Conservation (phyloP, 1,140 invertebrate species). For the Amphibalanus amphitrite region DNA sequence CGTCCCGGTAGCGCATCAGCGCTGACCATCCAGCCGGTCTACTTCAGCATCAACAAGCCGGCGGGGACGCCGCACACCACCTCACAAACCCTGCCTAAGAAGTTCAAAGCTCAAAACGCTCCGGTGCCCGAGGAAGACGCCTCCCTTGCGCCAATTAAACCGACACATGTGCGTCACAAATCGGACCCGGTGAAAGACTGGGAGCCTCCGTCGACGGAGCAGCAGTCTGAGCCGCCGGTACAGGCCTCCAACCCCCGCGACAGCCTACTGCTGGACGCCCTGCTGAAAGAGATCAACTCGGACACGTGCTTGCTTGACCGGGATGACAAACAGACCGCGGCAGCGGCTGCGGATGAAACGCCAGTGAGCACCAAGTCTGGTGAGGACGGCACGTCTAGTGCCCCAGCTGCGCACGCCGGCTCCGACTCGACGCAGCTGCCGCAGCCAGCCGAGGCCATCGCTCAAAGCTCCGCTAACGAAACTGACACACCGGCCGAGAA, state of each 20-base stretch:
- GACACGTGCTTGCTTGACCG: neutral
- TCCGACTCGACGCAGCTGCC: neutral
- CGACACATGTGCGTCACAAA: neutral
- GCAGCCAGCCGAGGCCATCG: neutral
- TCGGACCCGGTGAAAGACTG: neutral
- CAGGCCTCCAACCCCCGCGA: neutral
- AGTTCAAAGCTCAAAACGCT: neutral
- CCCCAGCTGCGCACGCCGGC: too few relatives aligned
- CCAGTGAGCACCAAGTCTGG: too few relatives aligned
- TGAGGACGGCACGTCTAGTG: too few relatives aligned
- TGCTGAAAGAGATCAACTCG: neutral
- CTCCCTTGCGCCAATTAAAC: neutral
- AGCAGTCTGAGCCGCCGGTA: neutral
- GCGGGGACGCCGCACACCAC: neutral
- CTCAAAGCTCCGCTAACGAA: neutral
- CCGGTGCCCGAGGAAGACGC: neutral
- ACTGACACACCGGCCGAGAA: neutral
- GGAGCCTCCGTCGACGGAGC: neutral
- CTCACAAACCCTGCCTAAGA: neutral
- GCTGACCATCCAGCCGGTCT: neutral
- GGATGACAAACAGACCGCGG: neutral
- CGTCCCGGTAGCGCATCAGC: neutral
- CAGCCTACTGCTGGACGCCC: neutral
- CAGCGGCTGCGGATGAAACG: too few relatives aligned
- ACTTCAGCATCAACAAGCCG: slow-evolving; percentile 1